Evolutionary conservation across 1,140 invertebrate genomes (phyloP).

Genomic region (Oncopeltus fasciatus): DNA sequence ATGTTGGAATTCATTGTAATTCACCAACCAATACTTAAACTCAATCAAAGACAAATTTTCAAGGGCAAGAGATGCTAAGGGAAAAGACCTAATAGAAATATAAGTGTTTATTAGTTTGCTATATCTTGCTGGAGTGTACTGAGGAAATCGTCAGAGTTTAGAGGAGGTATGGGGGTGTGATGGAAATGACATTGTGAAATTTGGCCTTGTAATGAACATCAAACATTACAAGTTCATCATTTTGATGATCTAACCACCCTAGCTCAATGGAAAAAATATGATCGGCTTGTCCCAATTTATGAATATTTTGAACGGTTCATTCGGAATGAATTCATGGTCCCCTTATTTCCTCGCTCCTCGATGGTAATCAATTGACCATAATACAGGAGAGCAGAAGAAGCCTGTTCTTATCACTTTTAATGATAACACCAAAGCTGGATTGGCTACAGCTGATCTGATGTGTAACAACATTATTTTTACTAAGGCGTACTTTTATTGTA

Average conservation of each 20-base stretch:
- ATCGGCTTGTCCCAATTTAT: constrained; percentile 18
- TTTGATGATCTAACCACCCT: neutral
- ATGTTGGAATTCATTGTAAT: no score
- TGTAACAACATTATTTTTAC: no score
- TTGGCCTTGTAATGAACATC: neutral
- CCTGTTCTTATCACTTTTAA: neutral
- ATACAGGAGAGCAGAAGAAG: neutral
- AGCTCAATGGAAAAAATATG: constrained; percentile 14
- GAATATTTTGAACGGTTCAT: neutral
- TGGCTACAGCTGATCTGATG: constrained; percentile 27
- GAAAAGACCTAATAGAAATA: neutral
- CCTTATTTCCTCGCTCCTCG: neutral
- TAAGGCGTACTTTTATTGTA: neutral
- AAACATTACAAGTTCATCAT: neutral
- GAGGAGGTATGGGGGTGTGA: constrained; percentile 10
- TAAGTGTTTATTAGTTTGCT: constrained; percentile 12
- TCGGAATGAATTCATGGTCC: neutral
- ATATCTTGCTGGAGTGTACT: constrained; percentile 9
- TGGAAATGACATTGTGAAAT: neutral
- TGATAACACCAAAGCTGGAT: constrained; percentile 23
- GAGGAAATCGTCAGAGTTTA: neutral
- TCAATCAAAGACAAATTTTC: neutral
- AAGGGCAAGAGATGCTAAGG: neutral
- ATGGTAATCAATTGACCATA: neutral
- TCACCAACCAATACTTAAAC: no score